phyloP scores from a whole-genome alignment of 64 coral and sea anemone genomes.

The Montipora cactus region DNA sequence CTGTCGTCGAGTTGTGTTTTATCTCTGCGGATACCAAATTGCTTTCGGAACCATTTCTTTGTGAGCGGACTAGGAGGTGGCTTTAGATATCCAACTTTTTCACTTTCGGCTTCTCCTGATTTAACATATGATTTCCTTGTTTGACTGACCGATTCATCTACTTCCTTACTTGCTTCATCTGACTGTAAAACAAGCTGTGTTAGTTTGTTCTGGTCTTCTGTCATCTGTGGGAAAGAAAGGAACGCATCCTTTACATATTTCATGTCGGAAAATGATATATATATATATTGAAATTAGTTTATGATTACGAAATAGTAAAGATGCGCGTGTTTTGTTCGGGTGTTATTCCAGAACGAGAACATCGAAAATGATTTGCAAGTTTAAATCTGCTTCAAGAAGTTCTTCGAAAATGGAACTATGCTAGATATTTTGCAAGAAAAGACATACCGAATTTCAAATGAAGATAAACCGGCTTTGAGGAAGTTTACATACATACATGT shows the following conservation, averaged over 20 bases:
- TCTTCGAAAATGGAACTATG: too few species aligned
- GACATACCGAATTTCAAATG: too few species aligned
- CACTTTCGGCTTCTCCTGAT: not conserved
- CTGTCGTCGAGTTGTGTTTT: slow-evolving; percentile 1
- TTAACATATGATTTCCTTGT: not conserved
- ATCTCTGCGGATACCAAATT: slow-evolving; percentile 82
- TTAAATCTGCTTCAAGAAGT: too few species aligned
- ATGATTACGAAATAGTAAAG: too few species aligned
- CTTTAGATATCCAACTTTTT: not conserved
- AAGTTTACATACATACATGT: too few species aligned
- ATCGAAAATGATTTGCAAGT: too few species aligned
- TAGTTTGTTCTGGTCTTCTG: slow-evolving; percentile 6
- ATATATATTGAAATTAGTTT: too few species aligned
- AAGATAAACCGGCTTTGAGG: too few species aligned
- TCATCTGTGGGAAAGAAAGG: not conserved
- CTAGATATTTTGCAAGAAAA: too few species aligned
- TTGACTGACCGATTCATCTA: not conserved
- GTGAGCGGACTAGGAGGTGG: slow-evolving; percentile 58
- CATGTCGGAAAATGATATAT: not conserved
- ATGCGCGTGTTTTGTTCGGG: too few species aligned
- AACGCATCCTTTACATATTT: not conserved
- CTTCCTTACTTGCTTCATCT: not conserved
- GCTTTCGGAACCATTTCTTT: slow-evolving; percentile 89
- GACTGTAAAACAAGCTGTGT: not conserved
- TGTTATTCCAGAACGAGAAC: too few species aligned